Base-by-base conservation (phyloP, 2,888 invertebrate genomes). In the Cinara cedri region DNA sequence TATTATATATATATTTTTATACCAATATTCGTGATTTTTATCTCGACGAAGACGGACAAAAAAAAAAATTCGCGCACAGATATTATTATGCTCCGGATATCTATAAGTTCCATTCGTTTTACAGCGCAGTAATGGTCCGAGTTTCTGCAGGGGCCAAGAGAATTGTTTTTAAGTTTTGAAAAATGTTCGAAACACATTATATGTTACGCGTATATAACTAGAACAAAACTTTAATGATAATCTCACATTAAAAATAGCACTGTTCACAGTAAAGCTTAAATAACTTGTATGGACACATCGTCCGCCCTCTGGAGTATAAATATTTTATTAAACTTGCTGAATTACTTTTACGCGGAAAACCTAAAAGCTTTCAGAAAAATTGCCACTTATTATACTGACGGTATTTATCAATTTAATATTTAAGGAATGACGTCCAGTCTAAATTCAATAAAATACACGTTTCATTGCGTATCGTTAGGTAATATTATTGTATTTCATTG, bases 351-450 rank as follows among this genome's bases (percentile, higher is more conserved):
- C 10, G 26, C 3, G 4, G 26, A 24, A 60, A 71, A 51, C 51
- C 49, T 74, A 51, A 74, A 74, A 63, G 62, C 72, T 63, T 74
- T 74, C 34, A 63, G 42, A 63, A 74, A 74, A 26, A 62, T 49
- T 21, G 19, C 14, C 14, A 49, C 26, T 34, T 13, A 57, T 72
- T 24, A 24, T 34, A 34, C 34, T 34, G 34, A 6, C 6, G 34
- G n/a, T n/a, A n/a, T n/a, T n/a, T 26, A 21, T 44, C 4, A 26
- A 34, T 21, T 70, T 54, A 54, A 34, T 70, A 14, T 55, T 70
- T 46, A 16, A 21, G 26, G 24, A 26, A 26, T 34, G 6, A 34
- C 34, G 6, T 34, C 34, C 3, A 34, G 34, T 34, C 34, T 6
- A 6, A 34, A 34, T 60, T 26, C 16, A 16, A 60, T 60, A 16